These are phyloP conservation scores for Epinephelus moara DNA, from an alignment of 2,113 vertebrate species.

Conservation along the genomic window DNA sequence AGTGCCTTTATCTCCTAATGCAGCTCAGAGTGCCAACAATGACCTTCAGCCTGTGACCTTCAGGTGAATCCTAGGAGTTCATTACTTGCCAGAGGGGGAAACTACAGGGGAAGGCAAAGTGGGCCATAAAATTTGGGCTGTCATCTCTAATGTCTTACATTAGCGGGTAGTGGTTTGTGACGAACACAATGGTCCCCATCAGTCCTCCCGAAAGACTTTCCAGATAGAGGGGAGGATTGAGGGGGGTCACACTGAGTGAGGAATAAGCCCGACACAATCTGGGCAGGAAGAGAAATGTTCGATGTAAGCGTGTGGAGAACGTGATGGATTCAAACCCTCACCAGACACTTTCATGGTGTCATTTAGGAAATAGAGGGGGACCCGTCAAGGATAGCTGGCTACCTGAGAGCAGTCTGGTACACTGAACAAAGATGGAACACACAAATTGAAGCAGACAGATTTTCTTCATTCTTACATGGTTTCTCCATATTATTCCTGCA, in stretches of 20 bases:
- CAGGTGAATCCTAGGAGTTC: constrained; percentile 29
- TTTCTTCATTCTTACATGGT: no score
- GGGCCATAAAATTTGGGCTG: constrained; percentile 42
- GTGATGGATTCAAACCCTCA: constrained; percentile 14
- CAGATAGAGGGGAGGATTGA: background rate
- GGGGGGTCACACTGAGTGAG: constrained; percentile 15
- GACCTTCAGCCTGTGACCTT: constrained; percentile 42
- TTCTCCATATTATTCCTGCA: no score
- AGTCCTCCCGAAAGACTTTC: constrained; percentile 42
- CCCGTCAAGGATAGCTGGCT: background rate
- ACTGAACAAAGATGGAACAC: no score
- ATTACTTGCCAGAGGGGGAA: constrained; percentile 19
- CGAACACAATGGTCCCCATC: constrained; percentile 56
- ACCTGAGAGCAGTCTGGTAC: no score
- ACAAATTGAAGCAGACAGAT: no score
- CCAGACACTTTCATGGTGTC: background rate
- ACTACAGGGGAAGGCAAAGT: constrained; percentile 10
- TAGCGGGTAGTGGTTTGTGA: constrained; percentile 66
- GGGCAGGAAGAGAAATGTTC: constrained; percentile 1
- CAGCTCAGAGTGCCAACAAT: background rate
- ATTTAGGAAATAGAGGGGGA: background rate
- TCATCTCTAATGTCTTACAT: constrained; percentile 59
- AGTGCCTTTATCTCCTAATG: background rate
- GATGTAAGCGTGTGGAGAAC: background rate
- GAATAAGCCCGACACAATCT: constrained; percentile 1